Evolutionary conservation across 2,113 vertebrate genomes (phyloP).

Genomic region (Geococcyx californianus): DNA sequence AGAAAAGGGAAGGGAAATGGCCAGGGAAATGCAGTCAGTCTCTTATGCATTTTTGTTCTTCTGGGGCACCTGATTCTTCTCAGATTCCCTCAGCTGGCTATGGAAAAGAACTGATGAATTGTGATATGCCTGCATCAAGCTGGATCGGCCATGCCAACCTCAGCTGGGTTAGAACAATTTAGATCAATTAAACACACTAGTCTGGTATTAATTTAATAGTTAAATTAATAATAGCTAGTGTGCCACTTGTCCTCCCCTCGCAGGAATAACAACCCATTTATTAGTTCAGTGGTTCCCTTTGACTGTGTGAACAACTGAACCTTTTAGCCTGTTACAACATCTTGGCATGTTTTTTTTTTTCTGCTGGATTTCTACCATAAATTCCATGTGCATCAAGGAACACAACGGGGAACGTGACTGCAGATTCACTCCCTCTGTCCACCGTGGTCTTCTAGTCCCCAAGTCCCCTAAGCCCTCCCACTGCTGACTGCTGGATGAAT

Average conservation of each 20-base stretch:
- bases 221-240: background rate
- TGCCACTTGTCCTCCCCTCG: background rate
- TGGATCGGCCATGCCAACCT: background rate
- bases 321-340: background rate
- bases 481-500: slow-evolving; percentile 1
- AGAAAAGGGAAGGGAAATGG: background rate
- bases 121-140: background rate
- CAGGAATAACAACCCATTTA: background rate
- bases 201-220: slow-evolving; percentile 35
- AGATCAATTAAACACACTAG: slow-evolving; percentile 3
- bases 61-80: background rate
- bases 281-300: background rate
- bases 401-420: background rate
- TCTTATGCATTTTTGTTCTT: background rate
- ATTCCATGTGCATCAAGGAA: background rate
- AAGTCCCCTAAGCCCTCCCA: background rate
- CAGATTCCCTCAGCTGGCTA: background rate
- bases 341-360: fast-evolving
- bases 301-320: background rate
- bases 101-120: background rate
- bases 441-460: background rate
- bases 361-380: background rate
- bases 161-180: slow-evolving; percentile 10
- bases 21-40: background rate
- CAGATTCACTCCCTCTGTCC: background rate